These are phyloP conservation scores for Cavia aperea DNA, from an alignment of 2,113 vertebrate species.

Conservation along the genomic window DNA sequence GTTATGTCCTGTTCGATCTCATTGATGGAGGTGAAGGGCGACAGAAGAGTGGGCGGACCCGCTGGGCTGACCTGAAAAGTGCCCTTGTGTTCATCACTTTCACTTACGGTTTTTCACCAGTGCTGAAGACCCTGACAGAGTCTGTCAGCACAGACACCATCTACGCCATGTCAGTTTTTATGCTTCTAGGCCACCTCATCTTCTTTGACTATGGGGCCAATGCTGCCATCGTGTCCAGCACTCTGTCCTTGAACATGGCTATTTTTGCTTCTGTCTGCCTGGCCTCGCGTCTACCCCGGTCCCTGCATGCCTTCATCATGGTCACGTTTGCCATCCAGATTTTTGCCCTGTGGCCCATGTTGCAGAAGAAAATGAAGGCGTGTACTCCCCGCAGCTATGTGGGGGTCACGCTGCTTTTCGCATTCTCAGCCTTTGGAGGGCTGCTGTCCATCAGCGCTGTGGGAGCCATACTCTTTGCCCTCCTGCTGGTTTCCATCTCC, in stretches of 20 bases:
- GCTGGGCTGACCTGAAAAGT: constrained; percentile 90
- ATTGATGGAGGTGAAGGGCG: constrained; percentile 73
- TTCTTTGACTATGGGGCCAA: constrained; percentile 92
- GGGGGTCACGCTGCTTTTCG: constrained; percentile 82
- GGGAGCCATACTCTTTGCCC: constrained; percentile 82
- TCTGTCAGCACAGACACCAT: constrained; percentile 97
- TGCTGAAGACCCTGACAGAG: constrained; percentile 95
- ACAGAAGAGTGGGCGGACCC: constrained; percentile 77
- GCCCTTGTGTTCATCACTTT: constrained; percentile 89
- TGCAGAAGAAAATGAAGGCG: constrained; percentile 89
- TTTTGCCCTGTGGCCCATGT: constrained; percentile 95
- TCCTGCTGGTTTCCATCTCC: constrained; percentile 81
- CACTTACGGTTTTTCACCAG: constrained; percentile 93
- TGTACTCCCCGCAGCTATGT: constrained; percentile 78
- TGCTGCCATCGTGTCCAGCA: constrained; percentile 87
- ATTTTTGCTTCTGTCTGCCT: constrained; percentile 95
- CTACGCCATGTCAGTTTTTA: constrained; percentile 93
- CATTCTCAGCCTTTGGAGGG: constrained; percentile 77
- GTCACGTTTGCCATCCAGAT: constrained; percentile 93
- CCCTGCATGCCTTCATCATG: constrained; percentile 92
- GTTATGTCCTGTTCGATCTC: constrained; percentile 85
- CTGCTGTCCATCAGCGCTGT: constrained; percentile 81
- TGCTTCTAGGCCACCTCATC: constrained; percentile 94
- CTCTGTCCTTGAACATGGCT: constrained; percentile 93
- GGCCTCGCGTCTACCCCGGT: constrained; percentile 89